phyloP scores from a whole-genome alignment of 2,797 vertebrate genomes.

The Merluccius polli region DNA sequence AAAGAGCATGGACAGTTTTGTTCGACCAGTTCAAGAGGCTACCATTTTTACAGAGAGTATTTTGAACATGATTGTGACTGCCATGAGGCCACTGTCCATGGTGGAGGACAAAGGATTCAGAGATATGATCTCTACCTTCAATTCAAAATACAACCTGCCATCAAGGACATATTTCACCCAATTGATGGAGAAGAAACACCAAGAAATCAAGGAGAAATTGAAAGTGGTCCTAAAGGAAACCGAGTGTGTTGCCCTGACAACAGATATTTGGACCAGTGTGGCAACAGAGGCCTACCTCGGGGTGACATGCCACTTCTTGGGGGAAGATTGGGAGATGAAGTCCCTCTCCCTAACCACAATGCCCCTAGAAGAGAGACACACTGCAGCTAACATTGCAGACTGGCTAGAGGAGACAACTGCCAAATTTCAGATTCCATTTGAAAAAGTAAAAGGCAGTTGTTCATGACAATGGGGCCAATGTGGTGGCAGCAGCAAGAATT shows the following conservation, averaged over 20 bases:
- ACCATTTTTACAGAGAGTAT: not conserved
- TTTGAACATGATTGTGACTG: slow-evolving; percentile 6
- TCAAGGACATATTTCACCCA: slow-evolving; percentile 20
- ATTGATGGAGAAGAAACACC: not conserved
- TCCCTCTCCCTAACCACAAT: slow-evolving; percentile 16
- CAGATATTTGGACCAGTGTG: slow-evolving; percentile 29
- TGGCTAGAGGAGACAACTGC: slow-evolving; percentile 25
- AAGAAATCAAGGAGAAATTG: slow-evolving; percentile 18
- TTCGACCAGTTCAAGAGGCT: slow-evolving; percentile 2
- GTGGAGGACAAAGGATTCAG: slow-evolving; percentile 23
- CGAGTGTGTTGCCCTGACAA: slow-evolving; percentile 20
- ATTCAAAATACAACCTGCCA: slow-evolving; percentile 13
- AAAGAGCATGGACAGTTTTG: not conserved
- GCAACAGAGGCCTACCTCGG: slow-evolving; percentile 30
- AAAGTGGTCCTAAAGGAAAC: not conserved
- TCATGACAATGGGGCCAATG: too few species aligned
- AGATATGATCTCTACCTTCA: slow-evolving; percentile 22
- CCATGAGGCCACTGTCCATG: not conserved
- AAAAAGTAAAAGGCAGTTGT: too few species aligned
- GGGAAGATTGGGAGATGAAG: slow-evolving; percentile 28
- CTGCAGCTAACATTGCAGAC: slow-evolving; percentile 30
- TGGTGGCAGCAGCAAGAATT: slow-evolving; percentile 12
- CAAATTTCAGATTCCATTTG: too few species aligned
- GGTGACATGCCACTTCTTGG: slow-evolving; percentile 28
- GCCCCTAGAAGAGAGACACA: slow-evolving; percentile 12